Evolutionary conservation across 2,113 vertebrate genomes (phyloP).

Genomic region (Anas platyrhynchos): DNA sequence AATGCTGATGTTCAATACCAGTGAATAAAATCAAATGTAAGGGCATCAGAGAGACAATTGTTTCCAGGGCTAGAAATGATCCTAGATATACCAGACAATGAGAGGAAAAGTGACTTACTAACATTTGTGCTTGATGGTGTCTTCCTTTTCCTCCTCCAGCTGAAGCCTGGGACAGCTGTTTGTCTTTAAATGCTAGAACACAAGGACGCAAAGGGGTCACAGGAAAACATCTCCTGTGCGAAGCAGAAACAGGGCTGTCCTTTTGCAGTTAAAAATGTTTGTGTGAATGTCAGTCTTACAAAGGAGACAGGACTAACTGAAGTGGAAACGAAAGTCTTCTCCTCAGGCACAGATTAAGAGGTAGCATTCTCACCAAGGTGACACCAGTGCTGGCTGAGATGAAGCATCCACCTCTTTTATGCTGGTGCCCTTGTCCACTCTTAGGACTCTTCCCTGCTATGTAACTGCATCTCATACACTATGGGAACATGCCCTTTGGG

Average conservation of each 20-base stretch:
- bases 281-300: constrained; percentile 26
- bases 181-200: constrained; percentile 22
- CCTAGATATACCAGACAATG: constrained; percentile 16
- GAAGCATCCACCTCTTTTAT: neutral
- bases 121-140: constrained; percentile 13
- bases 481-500: neutral
- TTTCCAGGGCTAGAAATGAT: constrained; percentile 25
- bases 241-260: constrained; percentile 42
- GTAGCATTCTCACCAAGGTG: constrained; percentile 35
- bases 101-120: constrained; percentile 57
- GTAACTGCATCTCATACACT: neutral
- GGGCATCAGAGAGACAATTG: neutral
- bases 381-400: neutral
- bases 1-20: neutral
- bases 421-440: neutral
- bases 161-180: constrained; percentile 51
- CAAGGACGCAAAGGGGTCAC: constrained; percentile 49
- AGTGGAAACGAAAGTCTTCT: constrained; percentile 56
- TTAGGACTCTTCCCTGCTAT: neutral
- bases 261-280: constrained; percentile 43
- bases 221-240: constrained; percentile 43
- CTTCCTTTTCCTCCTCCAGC: constrained; percentile 58
- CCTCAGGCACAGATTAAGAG: constrained; percentile 36
- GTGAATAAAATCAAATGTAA: neutral
- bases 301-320: constrained; percentile 38